Evolutionary conservation across 1,140 invertebrate species (phyloP).

Genomic region (Lamellibrachia luymesi): DNA sequence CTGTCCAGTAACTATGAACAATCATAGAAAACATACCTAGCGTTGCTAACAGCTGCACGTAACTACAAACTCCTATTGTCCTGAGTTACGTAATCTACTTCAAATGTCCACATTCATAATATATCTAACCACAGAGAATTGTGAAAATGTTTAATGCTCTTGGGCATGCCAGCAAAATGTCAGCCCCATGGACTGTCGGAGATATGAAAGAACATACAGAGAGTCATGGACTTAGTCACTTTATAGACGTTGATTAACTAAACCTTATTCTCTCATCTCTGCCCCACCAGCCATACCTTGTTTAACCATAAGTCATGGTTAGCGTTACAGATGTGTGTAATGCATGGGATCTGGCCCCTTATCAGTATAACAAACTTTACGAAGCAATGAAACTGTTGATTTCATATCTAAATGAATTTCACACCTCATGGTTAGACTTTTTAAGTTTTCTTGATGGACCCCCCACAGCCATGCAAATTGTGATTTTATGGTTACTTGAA

Average conservation of each 20-base stretch:
- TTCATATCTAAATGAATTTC: not conserved
- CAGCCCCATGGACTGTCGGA: too few relatives aligned
- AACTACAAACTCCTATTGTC: too few relatives aligned
- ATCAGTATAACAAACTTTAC: not conserved
- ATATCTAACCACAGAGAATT: too few relatives aligned
- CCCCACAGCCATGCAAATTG: not conserved
- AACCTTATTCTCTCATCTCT: not conserved
- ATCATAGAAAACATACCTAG: too few relatives aligned
- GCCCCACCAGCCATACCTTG: not conserved
- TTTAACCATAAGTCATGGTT: not conserved
- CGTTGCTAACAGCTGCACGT: too few relatives aligned
- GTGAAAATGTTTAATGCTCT: too few relatives aligned
- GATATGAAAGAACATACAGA: too few relatives aligned
- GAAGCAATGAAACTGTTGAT: not conserved
- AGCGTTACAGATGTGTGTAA: not conserved
- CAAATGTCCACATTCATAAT: too few relatives aligned
- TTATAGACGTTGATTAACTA: not conserved
- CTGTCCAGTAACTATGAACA: too few relatives aligned
- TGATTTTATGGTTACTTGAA: not conserved
- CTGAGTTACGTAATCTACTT: too few relatives aligned
- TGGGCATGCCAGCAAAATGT: too few relatives aligned
- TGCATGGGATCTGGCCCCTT: not conserved
- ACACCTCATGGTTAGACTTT: not conserved
- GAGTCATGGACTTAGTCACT: too few relatives aligned
- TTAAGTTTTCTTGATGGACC: not conserved